Conservation (phyloP, 2,797 vertebrate genomes). For the Lycodopsis pacificus region DNA sequence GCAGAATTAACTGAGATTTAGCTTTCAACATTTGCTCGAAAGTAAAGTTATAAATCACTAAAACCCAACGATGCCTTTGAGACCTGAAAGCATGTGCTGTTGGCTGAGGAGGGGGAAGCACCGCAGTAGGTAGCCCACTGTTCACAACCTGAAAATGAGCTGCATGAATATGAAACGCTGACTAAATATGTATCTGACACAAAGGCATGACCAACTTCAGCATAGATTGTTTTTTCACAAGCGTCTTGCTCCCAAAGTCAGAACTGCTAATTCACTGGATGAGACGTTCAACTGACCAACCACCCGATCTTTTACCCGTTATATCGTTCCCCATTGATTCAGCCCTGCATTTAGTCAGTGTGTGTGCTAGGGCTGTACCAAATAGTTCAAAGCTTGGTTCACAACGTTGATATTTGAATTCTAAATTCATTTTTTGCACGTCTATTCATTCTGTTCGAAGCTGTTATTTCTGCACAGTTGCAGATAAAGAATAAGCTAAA, state of each 20-base stretch:
- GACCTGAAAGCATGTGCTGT: not conserved
- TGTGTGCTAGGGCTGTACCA: no score
- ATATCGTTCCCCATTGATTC: not conserved
- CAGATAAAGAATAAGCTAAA: no score
- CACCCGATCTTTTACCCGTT: constrained; percentile 1
- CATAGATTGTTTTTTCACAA: no score
- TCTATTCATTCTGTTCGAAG: no score
- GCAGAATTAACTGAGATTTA: constrained; percentile 8
- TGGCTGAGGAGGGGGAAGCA: not conserved
- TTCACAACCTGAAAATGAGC: no score
- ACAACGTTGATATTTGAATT: no score
- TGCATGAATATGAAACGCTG: not conserved
- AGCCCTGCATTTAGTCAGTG: not conserved
- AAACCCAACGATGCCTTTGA: not conserved
- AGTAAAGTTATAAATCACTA: not conserved
- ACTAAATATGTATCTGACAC: not conserved
- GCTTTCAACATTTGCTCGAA: not conserved
- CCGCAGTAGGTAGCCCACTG: not conserved
- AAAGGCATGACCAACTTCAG: no score
- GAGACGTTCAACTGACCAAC: not conserved
- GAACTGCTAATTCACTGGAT: no score
- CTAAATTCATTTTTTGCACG: no score
- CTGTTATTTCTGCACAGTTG: no score
- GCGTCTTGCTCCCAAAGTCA: no score
- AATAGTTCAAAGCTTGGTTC: no score